phyloP scores from a whole-genome alignment of 2,888 invertebrate species.

The Tipula lateralis region DNA sequence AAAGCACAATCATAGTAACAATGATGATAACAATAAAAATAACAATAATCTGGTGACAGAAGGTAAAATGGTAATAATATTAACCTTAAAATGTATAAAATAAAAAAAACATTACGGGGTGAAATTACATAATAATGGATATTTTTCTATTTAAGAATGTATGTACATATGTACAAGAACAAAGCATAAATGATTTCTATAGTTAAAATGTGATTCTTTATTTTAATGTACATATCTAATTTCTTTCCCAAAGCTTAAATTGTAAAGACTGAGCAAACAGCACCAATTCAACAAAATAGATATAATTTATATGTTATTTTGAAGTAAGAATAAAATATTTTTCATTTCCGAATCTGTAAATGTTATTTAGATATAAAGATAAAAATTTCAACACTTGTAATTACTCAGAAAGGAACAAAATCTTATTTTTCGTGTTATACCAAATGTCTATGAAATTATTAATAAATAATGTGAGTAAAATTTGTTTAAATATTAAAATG shows the following conservation, averaged over 20 bases:
- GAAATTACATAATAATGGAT: background rate
- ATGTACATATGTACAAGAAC: background rate
- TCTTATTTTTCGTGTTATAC: background rate
- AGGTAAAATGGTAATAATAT: background rate
- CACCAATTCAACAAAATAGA: background rate
- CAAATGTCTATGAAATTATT: background rate
- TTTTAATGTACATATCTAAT: background rate
- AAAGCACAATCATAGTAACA: background rate
- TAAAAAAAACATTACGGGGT: background rate
- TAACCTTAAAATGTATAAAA: background rate
- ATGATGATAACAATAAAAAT: background rate
- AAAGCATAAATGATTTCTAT: background rate
- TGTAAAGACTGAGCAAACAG: background rate
- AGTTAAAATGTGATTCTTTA: background rate
- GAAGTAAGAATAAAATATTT: background rate
- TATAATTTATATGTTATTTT: too few relatives aligned
- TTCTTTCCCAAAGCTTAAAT: background rate
- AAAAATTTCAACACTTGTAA: background rate
- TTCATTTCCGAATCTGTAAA: background rate
- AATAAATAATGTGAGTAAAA: background rate
- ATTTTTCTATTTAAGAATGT: background rate
- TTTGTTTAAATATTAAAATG: background rate
- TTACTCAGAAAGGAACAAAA: background rate
- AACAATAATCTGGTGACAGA: conserved; percentile 19
- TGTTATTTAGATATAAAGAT: background rate